Percentiles rank a stretch among this genome's conserved stretches.
Conservation (phyloP, 2,113 vertebrate genomes). For the Siphamia tubifer region DNA sequence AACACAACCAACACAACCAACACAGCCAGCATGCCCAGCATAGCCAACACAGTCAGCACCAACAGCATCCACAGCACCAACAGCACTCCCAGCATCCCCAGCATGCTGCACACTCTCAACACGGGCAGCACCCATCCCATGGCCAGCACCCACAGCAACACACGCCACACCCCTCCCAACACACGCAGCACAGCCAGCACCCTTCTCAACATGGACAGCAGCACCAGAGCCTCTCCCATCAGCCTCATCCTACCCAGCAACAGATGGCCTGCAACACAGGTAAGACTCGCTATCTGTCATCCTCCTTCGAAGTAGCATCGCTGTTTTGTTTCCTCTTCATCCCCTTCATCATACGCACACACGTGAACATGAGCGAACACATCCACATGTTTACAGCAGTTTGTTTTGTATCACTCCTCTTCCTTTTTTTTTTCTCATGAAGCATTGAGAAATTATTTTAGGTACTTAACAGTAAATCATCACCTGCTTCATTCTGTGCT, state of each 20-base stretch:
- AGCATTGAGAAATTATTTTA: constrained; percentile 24
- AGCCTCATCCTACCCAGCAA: constrained; percentile 85
- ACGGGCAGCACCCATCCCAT: constrained; percentile 72
- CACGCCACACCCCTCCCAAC: constrained; percentile 75
- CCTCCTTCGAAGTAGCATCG: neutral
- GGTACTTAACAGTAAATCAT: constrained; percentile 53
- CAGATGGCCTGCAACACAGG: constrained; percentile 89
- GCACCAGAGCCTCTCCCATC: constrained; percentile 85
- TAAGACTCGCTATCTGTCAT: constrained; percentile 69
- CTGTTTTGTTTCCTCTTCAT: constrained; percentile 2
- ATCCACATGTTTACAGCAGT: neutral
- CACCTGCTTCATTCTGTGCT: constrained; percentile 56
- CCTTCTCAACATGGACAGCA: constrained; percentile 79
- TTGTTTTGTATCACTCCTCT: neutral
- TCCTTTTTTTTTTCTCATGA: constrained; percentile 42
- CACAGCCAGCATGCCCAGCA: constrained; percentile 75
- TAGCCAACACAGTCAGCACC: constrained; percentile 65
- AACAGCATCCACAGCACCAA: constrained; percentile 56
- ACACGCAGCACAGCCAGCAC: constrained; percentile 77
- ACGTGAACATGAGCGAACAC: neutral
- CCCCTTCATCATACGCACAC: constrained; percentile 9
- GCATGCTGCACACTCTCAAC: constrained; percentile 72
- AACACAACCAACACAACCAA: constrained; percentile 69
- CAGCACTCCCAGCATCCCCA: constrained; percentile 67
- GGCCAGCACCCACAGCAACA: constrained; percentile 72